Evolutionary conservation across 2,113 vertebrate genomes (phyloP), one percentile per base, ranked within the genome.

Genomic region (Cyanocitta stelleri): DNA sequence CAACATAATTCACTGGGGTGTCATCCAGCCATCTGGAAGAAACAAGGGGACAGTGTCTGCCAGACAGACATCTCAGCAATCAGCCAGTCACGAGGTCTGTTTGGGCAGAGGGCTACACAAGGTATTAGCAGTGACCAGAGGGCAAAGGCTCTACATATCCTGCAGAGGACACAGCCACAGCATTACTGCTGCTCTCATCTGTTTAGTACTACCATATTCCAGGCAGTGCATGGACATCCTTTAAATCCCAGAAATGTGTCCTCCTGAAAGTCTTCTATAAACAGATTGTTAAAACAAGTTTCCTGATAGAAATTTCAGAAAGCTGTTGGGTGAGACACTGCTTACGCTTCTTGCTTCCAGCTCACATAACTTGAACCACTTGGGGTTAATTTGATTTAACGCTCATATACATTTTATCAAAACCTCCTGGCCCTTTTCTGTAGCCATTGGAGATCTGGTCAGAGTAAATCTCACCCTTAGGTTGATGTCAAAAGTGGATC

Each of bases 21-120:
- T 97, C 95, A 87, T 98, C 98, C 82, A 99, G 35, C 98, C 98
- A 99, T 85, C 98, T 99, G 79, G 95, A 94, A 90, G 58, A 69
- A 74, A 91, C 27, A 58, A 92, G 10, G 22, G 29, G 15, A 87
- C 19, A 61, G 59, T 39, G 24, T 48, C 73, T 90, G 52, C 32
- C 10, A 3, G 41, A 16, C 48, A 86, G 32, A 46, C 7, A 14
- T 20, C 67, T 80, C 59, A 86, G 17, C 26, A 61, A 6, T 27
- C 29, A 22, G 46, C 54, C 32, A 30, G 17, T 61, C 41, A 41
- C 26, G 33, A 33, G 9, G 5, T 58, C 23, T 46, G 22, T 52
- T 62, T 41, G 59, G 37, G 26, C 33, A 61, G 67, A 51, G 21
- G 14, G 14, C 41, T 75, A n/a, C 78, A 18, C 18, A 44, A 39